Conservation (phyloP, 1,140 invertebrate genomes). For the Drosophila lini region DNA sequence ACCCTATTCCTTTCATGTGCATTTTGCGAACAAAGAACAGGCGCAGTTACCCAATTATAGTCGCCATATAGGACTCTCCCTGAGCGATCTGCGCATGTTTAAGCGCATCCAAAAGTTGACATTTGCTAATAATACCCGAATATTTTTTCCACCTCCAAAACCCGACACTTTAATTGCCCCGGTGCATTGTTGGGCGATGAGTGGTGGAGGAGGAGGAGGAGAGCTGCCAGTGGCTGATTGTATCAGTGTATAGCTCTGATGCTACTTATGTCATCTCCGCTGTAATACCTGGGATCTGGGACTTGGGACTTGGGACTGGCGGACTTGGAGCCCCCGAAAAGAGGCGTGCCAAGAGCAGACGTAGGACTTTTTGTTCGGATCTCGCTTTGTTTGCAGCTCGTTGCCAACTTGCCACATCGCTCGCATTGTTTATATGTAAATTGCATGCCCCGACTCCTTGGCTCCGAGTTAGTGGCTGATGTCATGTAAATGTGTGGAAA, state of each 20-base stretch:
- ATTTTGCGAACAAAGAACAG: constrained; percentile 28
- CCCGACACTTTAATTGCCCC: constrained; percentile 41
- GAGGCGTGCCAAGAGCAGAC: constrained; percentile 59
- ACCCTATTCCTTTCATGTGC: constrained; percentile 1
- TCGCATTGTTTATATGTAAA: constrained; percentile 64
- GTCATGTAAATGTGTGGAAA: constrained; percentile 56
- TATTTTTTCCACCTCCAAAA: constrained; percentile 33
- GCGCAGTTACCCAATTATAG: constrained; percentile 40
- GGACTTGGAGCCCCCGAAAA: constrained; percentile 9
- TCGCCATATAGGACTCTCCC: constrained; percentile 38
- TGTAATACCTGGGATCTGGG: constrained; percentile 38
- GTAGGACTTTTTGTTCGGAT: constrained; percentile 56
- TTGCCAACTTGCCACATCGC: constrained; percentile 52
- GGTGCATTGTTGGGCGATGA: constrained; percentile 50
- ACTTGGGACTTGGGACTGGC: neutral
- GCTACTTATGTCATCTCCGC: constrained; percentile 67
- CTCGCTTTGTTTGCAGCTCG: constrained; percentile 38
- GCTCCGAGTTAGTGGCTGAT: constrained; percentile 11
- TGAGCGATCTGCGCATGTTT: constrained; percentile 45
- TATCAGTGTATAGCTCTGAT: constrained; percentile 29
- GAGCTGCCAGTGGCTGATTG: constrained; percentile 25
- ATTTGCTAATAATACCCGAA: constrained; percentile 60
- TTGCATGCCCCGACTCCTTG: constrained; percentile 14
- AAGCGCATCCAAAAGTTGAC: constrained; percentile 56
- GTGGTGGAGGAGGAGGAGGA: neutral